Conservation (phyloP, 2,113 vertebrate species). For the Ranitomeya imitator region DNA sequence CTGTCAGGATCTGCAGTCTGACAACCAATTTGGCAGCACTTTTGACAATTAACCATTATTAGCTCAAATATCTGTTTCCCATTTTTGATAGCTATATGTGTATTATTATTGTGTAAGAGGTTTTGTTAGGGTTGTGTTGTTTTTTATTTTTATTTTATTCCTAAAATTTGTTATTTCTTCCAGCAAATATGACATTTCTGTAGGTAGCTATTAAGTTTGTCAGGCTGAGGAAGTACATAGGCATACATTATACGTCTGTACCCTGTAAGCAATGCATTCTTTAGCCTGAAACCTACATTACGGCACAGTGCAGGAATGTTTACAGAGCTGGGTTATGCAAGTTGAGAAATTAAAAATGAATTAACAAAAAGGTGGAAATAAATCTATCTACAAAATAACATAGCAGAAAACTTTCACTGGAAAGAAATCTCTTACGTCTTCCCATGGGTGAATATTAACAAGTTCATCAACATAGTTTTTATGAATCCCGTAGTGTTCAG, state of each 20-base stretch:
- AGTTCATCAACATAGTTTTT: constrained; percentile 61
- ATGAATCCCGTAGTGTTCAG: constrained; percentile 58
- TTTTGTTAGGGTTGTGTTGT: not conserved
- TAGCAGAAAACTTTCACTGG: constrained; percentile 31
- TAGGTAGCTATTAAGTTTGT: not conserved
- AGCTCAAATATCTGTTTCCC: no score
- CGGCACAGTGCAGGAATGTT: constrained; percentile 47
- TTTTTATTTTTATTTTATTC: not conserved
- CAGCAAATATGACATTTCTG: not conserved
- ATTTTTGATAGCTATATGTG: no score
- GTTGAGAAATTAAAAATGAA: constrained; percentile 46
- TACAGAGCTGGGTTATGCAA: constrained; percentile 42
- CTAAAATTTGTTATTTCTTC: not conserved
- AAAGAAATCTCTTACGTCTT: constrained; percentile 26
- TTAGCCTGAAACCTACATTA: constrained; percentile 27
- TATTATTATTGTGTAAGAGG: not conserved
- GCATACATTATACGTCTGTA: not conserved
- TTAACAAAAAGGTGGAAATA: constrained; percentile 57
- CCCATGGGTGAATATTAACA: constrained; percentile 52
- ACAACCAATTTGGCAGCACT: no score
- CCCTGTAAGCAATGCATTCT: not conserved
- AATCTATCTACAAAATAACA: constrained; percentile 26
- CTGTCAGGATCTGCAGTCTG: no score
- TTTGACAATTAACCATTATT: no score
- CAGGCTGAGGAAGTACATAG: not conserved